Base-by-base conservation (phyloP, 2,888 invertebrate genomes). In the Nudaria mundana region DNA sequence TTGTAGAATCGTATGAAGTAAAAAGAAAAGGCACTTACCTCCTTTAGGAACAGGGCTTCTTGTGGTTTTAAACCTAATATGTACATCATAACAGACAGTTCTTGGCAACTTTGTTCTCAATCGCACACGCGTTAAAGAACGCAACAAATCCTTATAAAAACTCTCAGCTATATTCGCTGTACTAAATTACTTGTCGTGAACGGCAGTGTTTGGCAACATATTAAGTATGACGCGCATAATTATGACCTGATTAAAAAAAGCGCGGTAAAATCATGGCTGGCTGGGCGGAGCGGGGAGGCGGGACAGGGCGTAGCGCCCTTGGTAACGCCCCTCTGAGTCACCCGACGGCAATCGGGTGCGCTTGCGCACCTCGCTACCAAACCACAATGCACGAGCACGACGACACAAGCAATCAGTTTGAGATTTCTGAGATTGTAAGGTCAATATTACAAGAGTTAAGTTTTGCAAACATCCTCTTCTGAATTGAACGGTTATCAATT, bases 301-400 rank as follows among this genome's bases (percentile, higher is more conserved):
- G 70, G 56, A 63, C 66, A 76, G 81, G 84, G 84, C 85, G 85
- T 81, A 75, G 79, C 81, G 85, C 85, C 85, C 83, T 81, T 73
- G 79, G 84, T 66, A 63, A 72, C 85, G 84, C 85, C 87, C 82
- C 81, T 2, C 68, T 82, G 80, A 81, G 63, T 81, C 80, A 81
- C 66, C 51, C n/a, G n/a, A n/a, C n/a, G 47, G 60, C 59, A 63
- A n/a, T 63, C 70, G 66, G 66, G 62, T 72, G 78, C 77, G 77
- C 72, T 52, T 60, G 65, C 76, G 71, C 76, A 73, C 57, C 65
- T 70, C 67, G 51, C 44, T 58, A 51, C 48, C 39, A 50, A 53
- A 32, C 32, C 40, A 49, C 44, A 41, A 46, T 43, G 41, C 45
- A n/a, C n/a, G n/a, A n/a, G n/a, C n/a, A n/a, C n/a, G n/a, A 39